A percentile compares a stretch with the other conserved stretches of the same genome.
Conservation (phyloP, 1,140 invertebrate species). For the Cyrtorhinus lividipennis region DNA sequence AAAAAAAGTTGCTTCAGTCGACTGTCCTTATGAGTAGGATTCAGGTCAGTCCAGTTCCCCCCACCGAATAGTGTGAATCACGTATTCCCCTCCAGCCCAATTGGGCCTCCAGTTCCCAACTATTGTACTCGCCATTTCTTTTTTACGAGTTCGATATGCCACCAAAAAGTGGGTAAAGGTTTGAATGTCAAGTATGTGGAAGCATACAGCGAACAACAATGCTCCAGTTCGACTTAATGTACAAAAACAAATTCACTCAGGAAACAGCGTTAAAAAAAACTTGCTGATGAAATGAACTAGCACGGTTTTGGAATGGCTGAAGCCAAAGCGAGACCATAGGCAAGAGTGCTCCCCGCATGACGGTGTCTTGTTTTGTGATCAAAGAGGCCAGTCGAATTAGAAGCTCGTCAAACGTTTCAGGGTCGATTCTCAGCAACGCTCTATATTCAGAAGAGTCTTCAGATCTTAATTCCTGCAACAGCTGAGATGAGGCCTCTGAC, state of each 20-base stretch:
- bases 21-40: background rate
- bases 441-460: background rate
- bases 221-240: background rate
- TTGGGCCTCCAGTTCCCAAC: background rate
- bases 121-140: background rate
- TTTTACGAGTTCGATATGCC: background rate
- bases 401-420: background rate
- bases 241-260: background rate
- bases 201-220: background rate
- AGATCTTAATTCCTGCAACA: background rate
- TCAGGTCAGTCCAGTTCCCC: slow-evolving; percentile 4
- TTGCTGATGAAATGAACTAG: background rate
- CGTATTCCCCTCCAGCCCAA: background rate
- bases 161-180: background rate
- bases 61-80: background rate
- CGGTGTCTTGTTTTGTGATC: background rate
- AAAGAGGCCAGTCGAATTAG: background rate
- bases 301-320: background rate
- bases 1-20: background rate
- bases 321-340: background rate
- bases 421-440: background rate
- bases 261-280: no score
- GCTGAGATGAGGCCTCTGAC: background rate
- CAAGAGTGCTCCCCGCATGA: background rate
- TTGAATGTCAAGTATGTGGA: background rate